These are phyloP conservation scores for Gallinago jamesoni DNA, from an alignment of 2,113 vertebrate species.

Conservation along the genomic window DNA sequence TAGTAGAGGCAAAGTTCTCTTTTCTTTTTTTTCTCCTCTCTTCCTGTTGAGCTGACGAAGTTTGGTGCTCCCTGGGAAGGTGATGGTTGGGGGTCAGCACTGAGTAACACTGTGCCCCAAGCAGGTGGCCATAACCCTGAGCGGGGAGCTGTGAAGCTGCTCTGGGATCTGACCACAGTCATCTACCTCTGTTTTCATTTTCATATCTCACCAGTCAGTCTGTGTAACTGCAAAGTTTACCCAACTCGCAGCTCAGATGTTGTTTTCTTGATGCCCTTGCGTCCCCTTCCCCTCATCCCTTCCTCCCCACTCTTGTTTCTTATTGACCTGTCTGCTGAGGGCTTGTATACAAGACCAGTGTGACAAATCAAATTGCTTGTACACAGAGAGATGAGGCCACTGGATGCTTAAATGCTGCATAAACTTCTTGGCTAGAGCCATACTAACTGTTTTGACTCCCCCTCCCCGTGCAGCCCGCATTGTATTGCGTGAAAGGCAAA, in stretches of 20 bases:
- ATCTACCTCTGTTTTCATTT: neutral
- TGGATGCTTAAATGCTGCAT: neutral
- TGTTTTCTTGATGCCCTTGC: neutral
- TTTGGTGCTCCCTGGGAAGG: neutral
- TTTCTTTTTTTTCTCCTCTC: neutral
- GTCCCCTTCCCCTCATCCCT: neutral
- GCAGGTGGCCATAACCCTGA: neutral
- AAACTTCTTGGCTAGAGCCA: neutral
- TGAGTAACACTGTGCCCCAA: neutral
- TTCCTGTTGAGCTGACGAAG: neutral
- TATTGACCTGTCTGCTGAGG: neutral
- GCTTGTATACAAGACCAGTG: neutral
- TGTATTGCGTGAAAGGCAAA: neutral
- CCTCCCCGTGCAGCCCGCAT: neutral
- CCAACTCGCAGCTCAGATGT: neutral
- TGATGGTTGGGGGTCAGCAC: neutral
- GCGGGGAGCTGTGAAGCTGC: neutral
- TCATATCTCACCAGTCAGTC: accelerated
- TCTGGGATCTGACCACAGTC: neutral
- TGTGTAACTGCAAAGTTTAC: neutral
- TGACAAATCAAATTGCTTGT: neutral
- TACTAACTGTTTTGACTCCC: neutral
- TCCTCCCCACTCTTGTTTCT: neutral
- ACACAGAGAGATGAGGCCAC: neutral
- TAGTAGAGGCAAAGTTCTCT: neutral